These are phyloP conservation scores for Oryzias melastigma DNA, from an alignment of 2,113 vertebrate genomes.

Conservation along the genomic window DNA sequence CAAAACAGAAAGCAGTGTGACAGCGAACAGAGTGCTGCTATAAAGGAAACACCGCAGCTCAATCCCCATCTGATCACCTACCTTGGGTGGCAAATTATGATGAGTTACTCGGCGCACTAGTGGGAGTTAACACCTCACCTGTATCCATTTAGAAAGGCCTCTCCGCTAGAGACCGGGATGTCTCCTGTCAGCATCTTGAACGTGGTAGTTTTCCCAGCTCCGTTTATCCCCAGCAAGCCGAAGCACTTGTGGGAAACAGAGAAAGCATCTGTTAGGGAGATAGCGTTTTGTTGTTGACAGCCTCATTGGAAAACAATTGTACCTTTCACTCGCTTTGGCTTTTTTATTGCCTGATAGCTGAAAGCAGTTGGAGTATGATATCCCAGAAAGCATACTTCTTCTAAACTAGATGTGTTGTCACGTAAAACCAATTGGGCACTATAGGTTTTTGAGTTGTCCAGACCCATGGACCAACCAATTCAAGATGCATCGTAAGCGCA, in stretches of 20 bases:
- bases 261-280: constrained; percentile 27
- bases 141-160: constrained; percentile 93
- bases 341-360: too few relatives aligned
- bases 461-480: too few relatives aligned
- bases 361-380: too few relatives aligned
- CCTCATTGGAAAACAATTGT: constrained; percentile 14
- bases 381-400: too few relatives aligned
- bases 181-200: constrained; percentile 99
- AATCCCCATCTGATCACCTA: constrained; percentile 54
- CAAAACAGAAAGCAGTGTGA: constrained; percentile 29
- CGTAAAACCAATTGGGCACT: too few relatives aligned
- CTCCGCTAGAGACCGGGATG: constrained; percentile 88
- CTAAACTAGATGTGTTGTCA: too few relatives aligned
- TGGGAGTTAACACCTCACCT: constrained; percentile 80
- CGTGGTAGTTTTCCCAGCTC: constrained; percentile 96
- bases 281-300: neutral
- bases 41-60: constrained; percentile 22
- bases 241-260: constrained; percentile 83
- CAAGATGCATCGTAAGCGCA: too few relatives aligned
- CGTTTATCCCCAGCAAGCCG: constrained; percentile 96
- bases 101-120: constrained; percentile 47
- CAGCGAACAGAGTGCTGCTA: constrained; percentile 20
- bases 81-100: constrained; percentile 74
- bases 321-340: too few relatives aligned
- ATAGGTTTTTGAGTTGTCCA: too few relatives aligned